phyloP scores from a whole-genome alignment of 1,140 invertebrate genomes.

The Anoplolepis gracilipes region DNA sequence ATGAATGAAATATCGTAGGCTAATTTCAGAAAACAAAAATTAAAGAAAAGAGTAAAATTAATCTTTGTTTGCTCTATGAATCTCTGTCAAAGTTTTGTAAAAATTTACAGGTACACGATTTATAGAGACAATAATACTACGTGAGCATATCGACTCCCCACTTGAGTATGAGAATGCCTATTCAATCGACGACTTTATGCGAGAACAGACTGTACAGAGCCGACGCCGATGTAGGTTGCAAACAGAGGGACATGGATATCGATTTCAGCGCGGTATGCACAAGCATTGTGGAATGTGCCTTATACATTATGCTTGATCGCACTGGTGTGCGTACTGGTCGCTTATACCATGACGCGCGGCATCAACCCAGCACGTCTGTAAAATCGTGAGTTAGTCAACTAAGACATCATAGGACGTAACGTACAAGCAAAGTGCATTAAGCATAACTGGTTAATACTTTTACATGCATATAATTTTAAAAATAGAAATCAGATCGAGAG shows the following conservation, averaged over 20 bases:
- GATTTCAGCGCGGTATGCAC: conserved; percentile 84
- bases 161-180: background rate
- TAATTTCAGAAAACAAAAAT: background rate
- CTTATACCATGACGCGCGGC: background rate
- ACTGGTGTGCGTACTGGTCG: background rate
- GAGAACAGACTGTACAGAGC: conserved; percentile 31
- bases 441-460: background rate
- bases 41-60: conserved; percentile 17
- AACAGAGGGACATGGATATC: conserved; percentile 83
- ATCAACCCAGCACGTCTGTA: conserved; percentile 7
- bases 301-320: conserved; percentile 75
- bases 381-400: conserved; percentile 10
- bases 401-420: background rate
- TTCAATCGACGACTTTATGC: background rate
- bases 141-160: background rate
- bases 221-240: conserved; percentile 83
- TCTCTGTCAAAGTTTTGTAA: background rate
- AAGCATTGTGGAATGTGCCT: conserved; percentile 84
- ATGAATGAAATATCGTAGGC: background rate
- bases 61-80: background rate
- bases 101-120: background rate
- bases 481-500: background rate
- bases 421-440: background rate
- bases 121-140: background rate
- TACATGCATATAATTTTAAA: background rate